Percentiles rank a stretch among this genome's conserved stretches.
phyloP scores from a whole-genome alignment of 1,140 invertebrate species.

The Lanistes nyassanus region DNA sequence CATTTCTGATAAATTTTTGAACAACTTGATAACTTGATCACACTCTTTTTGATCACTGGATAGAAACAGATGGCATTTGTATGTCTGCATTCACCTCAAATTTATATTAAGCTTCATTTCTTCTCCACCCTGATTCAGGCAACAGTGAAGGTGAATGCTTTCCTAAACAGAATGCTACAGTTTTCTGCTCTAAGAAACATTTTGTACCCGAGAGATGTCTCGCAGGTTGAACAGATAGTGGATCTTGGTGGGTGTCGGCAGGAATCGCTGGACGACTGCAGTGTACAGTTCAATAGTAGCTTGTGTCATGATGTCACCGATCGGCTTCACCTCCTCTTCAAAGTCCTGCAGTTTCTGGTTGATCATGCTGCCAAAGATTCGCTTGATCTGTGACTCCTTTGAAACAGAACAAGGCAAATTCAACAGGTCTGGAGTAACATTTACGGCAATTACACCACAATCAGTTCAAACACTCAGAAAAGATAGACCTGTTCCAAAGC shows the following conservation, averaged over 20 bases:
- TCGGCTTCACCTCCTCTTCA: constrained; percentile 79
- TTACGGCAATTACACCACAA: neutral
- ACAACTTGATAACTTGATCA: no score
- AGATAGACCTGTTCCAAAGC: neutral
- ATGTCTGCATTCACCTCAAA: no score
- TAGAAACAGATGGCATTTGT: no score
- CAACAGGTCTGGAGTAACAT: neutral
- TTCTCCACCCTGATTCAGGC: no score
- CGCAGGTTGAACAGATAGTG: constrained; percentile 89
- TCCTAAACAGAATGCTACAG: no score
- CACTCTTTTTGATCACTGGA: no score
- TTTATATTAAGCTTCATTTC: no score
- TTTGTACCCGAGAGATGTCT: constrained; percentile 81
- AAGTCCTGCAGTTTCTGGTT: constrained; percentile 81
- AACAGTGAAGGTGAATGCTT: no score
- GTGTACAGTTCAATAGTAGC: constrained; percentile 82
- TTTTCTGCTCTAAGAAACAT: neutral
- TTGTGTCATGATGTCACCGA: constrained; percentile 71
- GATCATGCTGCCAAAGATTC: constrained; percentile 86
- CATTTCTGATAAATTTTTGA: no score
- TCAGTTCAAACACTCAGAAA: neutral
- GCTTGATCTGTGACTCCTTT: constrained; percentile 77
- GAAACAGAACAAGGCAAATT: neutral
- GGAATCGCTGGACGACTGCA: constrained; percentile 75
- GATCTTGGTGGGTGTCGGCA: constrained; percentile 87